Base-by-base conservation (phyloP, 2,113 vertebrate species). In the Ivindomyrus marchei region DNA sequence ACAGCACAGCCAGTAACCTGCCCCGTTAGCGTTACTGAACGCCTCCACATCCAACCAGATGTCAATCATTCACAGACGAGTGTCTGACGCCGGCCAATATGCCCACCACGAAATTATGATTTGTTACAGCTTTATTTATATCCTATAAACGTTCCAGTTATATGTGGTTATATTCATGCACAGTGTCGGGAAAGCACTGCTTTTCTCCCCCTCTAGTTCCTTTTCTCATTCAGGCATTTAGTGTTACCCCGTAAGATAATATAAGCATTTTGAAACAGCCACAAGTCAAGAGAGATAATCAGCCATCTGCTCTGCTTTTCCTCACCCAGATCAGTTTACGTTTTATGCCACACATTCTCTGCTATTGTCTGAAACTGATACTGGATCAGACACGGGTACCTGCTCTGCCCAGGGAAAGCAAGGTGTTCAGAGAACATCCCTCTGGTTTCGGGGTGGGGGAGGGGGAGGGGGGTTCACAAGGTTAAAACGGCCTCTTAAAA, bases 331-430 rank as follows among this genome's bases (percentile, higher is more conserved):
- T 80, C 74, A 42, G 5, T 42, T 80, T 42, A 80, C 74, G 15
- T 80, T 80, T 80, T 80, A 36, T 36, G 36, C 74, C 74, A 80
- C 74, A 19, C 74, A 80, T 80, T 19, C 74, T n/a, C 74, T 42
- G 17, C 15, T 19, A 80, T 80, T 80, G 36, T 80, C 74, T 80
- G 74, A 80, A 36, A 42, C 31, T 19, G 74, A 80, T 80, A 80
- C 74, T 80, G 74, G 74, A 80, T 80, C 31, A 80, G 74, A 80
- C 74, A 42, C 74, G 36, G 74, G 74, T 80, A 80, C 36, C 74
- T 21, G 74, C 62, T 31, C 27, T 70, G 27, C 62, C 27, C n/a
- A 27, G 10, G 62, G 10, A 70, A 70, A 66, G 3, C 62, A 66
- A 70, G 62, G 74, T 42, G 36, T 42, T 39, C 31, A 19, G 31